Evolutionary conservation across 2,888 invertebrate genomes (phyloP), one percentile per base, ranked within the genome.

Genomic region (Synergus japonicus): DNA sequence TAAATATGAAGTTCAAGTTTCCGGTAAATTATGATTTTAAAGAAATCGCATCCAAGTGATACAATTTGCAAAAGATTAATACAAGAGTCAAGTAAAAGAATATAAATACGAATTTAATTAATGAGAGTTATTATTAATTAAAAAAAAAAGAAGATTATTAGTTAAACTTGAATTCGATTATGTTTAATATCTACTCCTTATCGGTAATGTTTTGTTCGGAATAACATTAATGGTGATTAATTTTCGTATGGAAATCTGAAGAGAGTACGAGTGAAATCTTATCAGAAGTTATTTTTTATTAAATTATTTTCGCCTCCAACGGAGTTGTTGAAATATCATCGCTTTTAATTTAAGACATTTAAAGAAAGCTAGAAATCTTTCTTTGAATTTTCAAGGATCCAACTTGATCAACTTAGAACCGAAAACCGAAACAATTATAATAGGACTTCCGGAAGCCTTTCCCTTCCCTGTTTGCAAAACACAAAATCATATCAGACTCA

Each of bases 401-500:
- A 37, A 37, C 4, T 37, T 37, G 7, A 37, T 37, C 37, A 37
- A 37, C 5, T 37, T 37, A 29, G 29, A 29, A 29, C 29, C 2
- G 29, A 29, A 29, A 29, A 29, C 3, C 29, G 29, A 29, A 29
- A 29, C 29, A 29, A 29, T 29, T 29, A 29, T 29, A 29, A 29
- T 29, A 29, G 29, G 29, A 37, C 37, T 37, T 49, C n/a, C 49
- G 49, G 49, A 49, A 44, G 44, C 10, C 44, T 44, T 44, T 44
- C 44, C 2, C 44, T 44, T 44, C 0, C 44, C 2, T 10, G 44
- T 10, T n/a, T 15, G 1, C n/a, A 49, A 49, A 49, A 15, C 4
- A n/a, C 9, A 60, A 29, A 22, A 5, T 46, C n/a, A 79, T 44
- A 79, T 44, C 22, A 66, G 73, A 97, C 98, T 98, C 96, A 98